These are phyloP conservation scores for Perca fluviatilis DNA, from an alignment of 2,113 vertebrate species.

Conservation along the genomic window DNA sequence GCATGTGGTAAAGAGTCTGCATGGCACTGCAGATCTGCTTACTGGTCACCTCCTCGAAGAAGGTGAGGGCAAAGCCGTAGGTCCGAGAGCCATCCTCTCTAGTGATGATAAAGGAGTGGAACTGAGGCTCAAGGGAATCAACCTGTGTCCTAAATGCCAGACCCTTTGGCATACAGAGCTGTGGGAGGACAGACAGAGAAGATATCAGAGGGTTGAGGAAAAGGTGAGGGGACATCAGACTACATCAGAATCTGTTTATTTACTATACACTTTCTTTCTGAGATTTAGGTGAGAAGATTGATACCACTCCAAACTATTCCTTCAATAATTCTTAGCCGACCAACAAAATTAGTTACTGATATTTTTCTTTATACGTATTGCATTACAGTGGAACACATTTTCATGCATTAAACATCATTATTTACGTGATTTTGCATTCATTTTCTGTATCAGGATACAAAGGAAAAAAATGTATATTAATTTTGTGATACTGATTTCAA, in stretches of 20 bases:
- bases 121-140: conserved; percentile 92
- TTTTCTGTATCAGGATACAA: background rate
- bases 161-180: conserved; percentile 99
- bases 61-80: conserved; percentile 97
- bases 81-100: conserved; percentile 98
- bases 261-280: background rate
- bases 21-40: conserved; percentile 99
- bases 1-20: conserved; percentile 99
- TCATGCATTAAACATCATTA: background rate
- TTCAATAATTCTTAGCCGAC: background rate
- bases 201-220: conserved; percentile 8
- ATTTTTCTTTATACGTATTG: background rate
- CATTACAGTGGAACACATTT: background rate
- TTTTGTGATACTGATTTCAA: background rate
- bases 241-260: background rate
- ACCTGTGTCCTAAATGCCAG: conserved; percentile 97
- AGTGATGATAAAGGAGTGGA: conserved; percentile 99
- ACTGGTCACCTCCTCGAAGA: conserved; percentile 99
- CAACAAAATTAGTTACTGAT: background rate
- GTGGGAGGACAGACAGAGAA: conserved; percentile 57
- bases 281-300: background rate
- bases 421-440: background rate
- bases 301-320: background rate
- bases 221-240: background rate
- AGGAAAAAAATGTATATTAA: background rate